Conservation (phyloP, 2,113 vertebrate species). For the western clawed frog (Xenopus tropicalis) region DNA sequence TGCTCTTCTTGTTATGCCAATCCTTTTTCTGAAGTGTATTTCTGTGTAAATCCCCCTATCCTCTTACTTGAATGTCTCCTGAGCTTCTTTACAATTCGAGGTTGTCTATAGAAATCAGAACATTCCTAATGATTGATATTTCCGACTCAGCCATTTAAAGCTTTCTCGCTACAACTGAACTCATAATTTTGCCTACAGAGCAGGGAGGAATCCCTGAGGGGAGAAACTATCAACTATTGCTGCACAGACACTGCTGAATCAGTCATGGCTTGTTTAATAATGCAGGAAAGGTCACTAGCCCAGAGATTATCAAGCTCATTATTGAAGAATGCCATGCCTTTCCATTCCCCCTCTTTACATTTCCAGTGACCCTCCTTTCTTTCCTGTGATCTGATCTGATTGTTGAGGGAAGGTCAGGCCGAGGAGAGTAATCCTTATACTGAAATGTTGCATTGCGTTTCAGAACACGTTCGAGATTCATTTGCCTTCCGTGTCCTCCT, state of each 20-base stretch:
- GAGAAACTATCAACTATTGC: slow-evolving; percentile 45
- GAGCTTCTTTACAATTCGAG: not conserved
- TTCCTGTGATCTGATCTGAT: not conserved
- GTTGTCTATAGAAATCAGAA: not conserved
- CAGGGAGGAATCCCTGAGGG: slow-evolving; percentile 46
- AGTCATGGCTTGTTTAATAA: slow-evolving; percentile 55
- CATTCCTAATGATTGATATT: slow-evolving; percentile 42
- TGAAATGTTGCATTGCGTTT: not conserved
- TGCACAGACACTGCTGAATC: slow-evolving; percentile 44
- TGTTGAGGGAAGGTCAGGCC: not conserved
- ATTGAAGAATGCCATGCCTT: slow-evolving; percentile 34
- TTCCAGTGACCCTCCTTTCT: slow-evolving; percentile 29
- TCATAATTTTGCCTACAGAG: slow-evolving; percentile 31
- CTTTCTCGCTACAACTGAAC: slow-evolving; percentile 28
- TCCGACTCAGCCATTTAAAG: slow-evolving; percentile 36
- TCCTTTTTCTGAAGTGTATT: slow-evolving; percentile 10
- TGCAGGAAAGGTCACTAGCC: slow-evolving; percentile 53
- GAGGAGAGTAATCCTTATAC: not conserved
- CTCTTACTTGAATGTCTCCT: slow-evolving; percentile 39
- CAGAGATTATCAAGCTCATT: slow-evolving; percentile 44
- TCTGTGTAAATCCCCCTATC: not conserved
- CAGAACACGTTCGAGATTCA: not conserved
- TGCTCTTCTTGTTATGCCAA: slow-evolving; percentile 24
- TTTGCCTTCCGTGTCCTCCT: not conserved
- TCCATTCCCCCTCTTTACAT: slow-evolving; percentile 24